Evolutionary conservation across 2,113 vertebrate species (phyloP).

Genomic region (Psittacara wagleri): DNA sequence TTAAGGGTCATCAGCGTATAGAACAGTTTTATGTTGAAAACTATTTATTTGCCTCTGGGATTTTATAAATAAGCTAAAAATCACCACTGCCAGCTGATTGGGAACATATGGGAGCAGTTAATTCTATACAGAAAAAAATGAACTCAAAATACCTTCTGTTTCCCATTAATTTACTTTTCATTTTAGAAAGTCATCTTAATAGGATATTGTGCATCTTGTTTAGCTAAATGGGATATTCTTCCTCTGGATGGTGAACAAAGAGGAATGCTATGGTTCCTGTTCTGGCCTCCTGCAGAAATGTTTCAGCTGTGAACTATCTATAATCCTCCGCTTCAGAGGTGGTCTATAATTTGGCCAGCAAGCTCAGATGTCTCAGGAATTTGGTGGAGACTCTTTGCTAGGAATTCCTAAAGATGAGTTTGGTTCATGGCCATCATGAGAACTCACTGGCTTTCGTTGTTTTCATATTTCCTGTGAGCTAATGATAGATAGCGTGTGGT

Average conservation of each 20-base stretch:
- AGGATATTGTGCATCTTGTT: not conserved
- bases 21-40: not conserved
- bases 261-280: not conserved
- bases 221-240: not conserved
- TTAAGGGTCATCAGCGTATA: not conserved
- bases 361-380: not conserved
- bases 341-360: not conserved
- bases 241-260: not conserved
- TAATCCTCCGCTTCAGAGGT: not conserved
- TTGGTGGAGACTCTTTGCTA: not conserved
- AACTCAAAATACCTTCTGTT: conserved; percentile 33
- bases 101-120: not conserved
- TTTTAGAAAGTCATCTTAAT: conserved; percentile 40
- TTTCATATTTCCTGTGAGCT: not conserved
- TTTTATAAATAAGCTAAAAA: conserved; percentile 3
- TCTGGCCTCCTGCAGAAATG: not conserved
- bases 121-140: not conserved
- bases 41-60: not conserved
- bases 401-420: not conserved
- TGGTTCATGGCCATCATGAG: not conserved
- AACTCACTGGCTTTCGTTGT: not conserved
- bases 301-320: not conserved
- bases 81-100: not conserved
- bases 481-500: not conserved
- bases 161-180: conserved; percentile 28